Base-by-base conservation (phyloP, 2,113 vertebrate genomes). In the Lepus europaeus region DNA sequence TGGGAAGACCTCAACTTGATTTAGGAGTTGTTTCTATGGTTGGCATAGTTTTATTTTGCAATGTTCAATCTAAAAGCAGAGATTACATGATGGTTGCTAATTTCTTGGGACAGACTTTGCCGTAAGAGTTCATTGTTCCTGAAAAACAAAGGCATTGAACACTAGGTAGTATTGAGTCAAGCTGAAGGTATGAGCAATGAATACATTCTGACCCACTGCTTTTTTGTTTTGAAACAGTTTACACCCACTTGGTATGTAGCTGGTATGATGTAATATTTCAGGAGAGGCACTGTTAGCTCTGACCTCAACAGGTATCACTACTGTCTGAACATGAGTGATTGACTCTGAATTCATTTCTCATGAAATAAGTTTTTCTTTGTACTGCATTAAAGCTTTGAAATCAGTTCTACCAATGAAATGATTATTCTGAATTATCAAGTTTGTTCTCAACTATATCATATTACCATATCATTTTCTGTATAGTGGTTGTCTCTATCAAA, bases 321-420 rank as follows among this genome's bases (percentile, higher is more conserved):
- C 51, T 36, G 11, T 89, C 72, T 87, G 31, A 39, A 25, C 9
- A 23, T 22, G 64, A 78, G 14, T 31, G 17, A 33, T 76, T 27
- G 17, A 33, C 72, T 85, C 74, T 39, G 31, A 73, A 73, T 74
- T 83, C 6, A 51, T 92, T 87, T 88, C 69, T 68, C 63, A 53
- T n/a, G 19, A 59, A 45, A 59, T 25, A 49, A 61, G 17, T 27
- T 64, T 90, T 56, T 87, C 45, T 20, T 72, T 93, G 19, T 36
- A 63, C 17, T 84, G 19, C 39, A 51, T 95, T 69, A 74, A 33
- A 63, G 36, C 20, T 97, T 95, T 29, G n/a, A 90, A 82, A 89
- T 63, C 22, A 45, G 49, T 70, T 69, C 76, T 72, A 12, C 4
- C 0, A 69, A 19, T 53, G 7, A 56, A 59, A n/a, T 56, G 64